These are phyloP conservation scores for Drosophila sp. DNA, from an alignment of 1,140 invertebrate genomes.

Conservation along the genomic window DNA sequence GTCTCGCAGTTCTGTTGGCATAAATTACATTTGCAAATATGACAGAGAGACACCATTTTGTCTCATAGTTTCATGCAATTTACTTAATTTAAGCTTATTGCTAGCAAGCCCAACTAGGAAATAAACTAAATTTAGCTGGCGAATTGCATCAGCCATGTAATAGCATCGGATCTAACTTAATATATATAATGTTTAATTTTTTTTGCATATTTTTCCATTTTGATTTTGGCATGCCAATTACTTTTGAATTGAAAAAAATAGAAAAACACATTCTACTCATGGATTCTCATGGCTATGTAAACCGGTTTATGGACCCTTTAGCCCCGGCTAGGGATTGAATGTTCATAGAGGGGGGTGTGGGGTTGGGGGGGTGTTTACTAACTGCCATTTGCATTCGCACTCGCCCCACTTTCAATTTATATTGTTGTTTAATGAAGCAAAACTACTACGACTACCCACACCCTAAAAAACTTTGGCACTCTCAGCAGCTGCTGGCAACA, in stretches of 20 bases:
- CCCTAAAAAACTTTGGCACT: neutral
- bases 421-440: slow-evolving; percentile 24
- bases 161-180: neutral
- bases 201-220: slow-evolving; percentile 15
- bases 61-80: slow-evolving; percentile 39
- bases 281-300: slow-evolving; percentile 6
- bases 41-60: slow-evolving; percentile 37
- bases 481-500: neutral
- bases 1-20: slow-evolving; percentile 21
- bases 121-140: slow-evolving; percentile 22
- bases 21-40: slow-evolving; percentile 61
- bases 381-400: slow-evolving; percentile 9
- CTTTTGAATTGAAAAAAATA: neutral
- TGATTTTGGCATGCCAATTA: slow-evolving; percentile 5
- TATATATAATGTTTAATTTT: neutral
- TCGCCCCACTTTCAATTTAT: neutral
- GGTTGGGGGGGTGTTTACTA: neutral
- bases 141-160: slow-evolving; percentile 42
- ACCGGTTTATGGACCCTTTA: slow-evolving; percentile 4
- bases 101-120: neutral
- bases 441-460: neutral
- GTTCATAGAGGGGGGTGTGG: neutral
- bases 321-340: neutral
- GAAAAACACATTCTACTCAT: neutral
- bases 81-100: slow-evolving; percentile 22